Evolutionary conservation across 2,113 vertebrate genomes (phyloP).

Genomic region (Coreoperca whiteheadi): DNA sequence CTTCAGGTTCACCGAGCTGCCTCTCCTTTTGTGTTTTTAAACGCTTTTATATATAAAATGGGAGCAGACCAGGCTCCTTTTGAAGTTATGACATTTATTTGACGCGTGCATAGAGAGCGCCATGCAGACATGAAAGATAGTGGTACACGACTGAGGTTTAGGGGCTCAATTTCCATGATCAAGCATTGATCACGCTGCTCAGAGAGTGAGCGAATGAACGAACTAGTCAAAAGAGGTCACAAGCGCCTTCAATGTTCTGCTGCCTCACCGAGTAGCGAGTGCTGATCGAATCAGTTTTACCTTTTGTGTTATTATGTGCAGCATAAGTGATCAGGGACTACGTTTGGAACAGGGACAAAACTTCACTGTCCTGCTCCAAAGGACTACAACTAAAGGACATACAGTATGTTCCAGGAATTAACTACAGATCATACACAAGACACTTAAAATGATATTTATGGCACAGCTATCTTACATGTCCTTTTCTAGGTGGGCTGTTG

Average conservation of each 20-base stretch:
- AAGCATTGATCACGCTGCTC: conserved; percentile 51
- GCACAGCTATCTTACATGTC: background rate
- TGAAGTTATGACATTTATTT: conserved; percentile 69
- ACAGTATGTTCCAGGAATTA: background rate
- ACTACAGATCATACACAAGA: background rate
- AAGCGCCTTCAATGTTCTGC: conserved; percentile 29
- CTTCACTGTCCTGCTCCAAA: background rate
- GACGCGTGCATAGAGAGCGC: conserved; percentile 25
- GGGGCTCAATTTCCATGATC: conserved; percentile 50
- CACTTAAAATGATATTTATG: background rate
- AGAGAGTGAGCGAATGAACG: conserved; percentile 35
- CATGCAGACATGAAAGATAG: conserved; percentile 50
- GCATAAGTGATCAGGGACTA: conserved; percentile 34
- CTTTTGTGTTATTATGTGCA: conserved; percentile 44
- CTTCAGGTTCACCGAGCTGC: conserved; percentile 42
- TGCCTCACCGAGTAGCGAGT: conserved; percentile 3
- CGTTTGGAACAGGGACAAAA: conserved; percentile 3
- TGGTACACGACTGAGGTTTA: conserved; percentile 28
- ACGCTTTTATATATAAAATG: conserved; percentile 38
- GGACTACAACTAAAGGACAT: conserved; percentile 7
- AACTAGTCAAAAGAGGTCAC: conserved; percentile 40
- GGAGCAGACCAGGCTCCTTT: conserved; percentile 38
- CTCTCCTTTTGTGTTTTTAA: conserved; percentile 49
- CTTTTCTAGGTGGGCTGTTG: background rate
- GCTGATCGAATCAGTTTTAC: conserved; percentile 50